Conservation (phyloP, 1,140 invertebrate species). For the Anoplophora glabripennis region DNA sequence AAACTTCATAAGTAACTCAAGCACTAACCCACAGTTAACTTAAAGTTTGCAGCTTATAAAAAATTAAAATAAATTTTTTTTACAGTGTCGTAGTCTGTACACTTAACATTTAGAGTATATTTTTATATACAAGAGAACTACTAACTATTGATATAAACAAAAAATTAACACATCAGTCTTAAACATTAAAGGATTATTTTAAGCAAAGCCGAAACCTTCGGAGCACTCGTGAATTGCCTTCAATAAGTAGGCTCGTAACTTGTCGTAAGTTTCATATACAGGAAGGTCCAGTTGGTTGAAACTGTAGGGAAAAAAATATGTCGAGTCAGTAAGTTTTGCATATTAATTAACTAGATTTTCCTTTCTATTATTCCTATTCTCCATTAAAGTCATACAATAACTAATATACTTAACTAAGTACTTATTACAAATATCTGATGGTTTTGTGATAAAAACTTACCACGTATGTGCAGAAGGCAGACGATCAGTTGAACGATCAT, state of each 20-base stretch:
- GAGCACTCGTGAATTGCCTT: conserved; percentile 94
- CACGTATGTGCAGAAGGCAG: conserved; percentile 93
- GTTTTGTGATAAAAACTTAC: conserved; percentile 56
- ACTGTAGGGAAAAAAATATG: conserved; percentile 62
- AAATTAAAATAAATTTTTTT: conserved; percentile 28
- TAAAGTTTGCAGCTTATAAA: conserved; percentile 23
- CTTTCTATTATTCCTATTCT: no score
- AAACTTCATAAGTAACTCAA: conserved; percentile 24
- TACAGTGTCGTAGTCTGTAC: conserved; percentile 30
- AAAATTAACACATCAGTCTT: conserved; percentile 48
- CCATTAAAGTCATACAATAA: not conserved
- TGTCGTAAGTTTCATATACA: conserved; percentile 93
- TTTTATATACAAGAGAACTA: conserved; percentile 41
- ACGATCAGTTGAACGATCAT: conserved; percentile 89
- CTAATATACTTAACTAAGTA: no score
- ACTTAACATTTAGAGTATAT: conserved; percentile 29
- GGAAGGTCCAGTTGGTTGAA: conserved; percentile 94
- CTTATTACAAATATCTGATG: no score
- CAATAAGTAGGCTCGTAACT: conserved; percentile 79
- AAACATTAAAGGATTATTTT: conserved; percentile 52
- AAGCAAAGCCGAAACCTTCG: conserved; percentile 93
- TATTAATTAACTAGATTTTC: no score
- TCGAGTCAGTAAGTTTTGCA: no score
- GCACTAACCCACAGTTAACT: conserved; percentile 30
- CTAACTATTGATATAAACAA: conserved; percentile 39